phyloP scores from a whole-genome alignment of 2,797 vertebrate species.

The Oceanodroma leucorhoa region DNA sequence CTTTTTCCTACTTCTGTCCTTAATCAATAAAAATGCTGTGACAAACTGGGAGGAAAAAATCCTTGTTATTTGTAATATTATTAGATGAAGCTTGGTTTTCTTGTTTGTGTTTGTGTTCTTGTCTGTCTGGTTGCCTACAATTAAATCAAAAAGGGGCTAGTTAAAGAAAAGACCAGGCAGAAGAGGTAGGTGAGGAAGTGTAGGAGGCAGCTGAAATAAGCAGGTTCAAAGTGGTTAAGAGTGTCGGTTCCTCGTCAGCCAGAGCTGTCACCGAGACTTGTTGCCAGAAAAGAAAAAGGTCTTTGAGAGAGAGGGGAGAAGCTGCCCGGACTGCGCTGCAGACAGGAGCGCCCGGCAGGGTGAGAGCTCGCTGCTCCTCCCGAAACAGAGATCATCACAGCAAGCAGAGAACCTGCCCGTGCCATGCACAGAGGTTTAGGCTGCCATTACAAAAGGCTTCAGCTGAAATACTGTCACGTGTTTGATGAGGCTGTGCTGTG shows the following conservation, averaged over 20 bases:
- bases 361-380: accelerated
- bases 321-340: neutral
- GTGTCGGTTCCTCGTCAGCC: accelerated
- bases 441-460: neutral
- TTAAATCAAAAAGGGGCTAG: neutral
- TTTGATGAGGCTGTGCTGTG: neutral
- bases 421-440: neutral
- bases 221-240: neutral
- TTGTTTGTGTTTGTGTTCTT: neutral
- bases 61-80: neutral
- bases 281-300: neutral
- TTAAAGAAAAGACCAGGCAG: neutral
- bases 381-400: neutral
- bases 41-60: neutral
- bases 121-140: neutral
- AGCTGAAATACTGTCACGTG: neutral
- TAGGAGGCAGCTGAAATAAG: neutral
- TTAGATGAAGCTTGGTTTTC: neutral
- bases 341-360: neutral
- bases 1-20: neutral
- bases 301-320: neutral
- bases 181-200: neutral
- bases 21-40: neutral
- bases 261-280: neutral
- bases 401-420: neutral